A percentile compares a stretch with the other conserved stretches of the same genome.
phyloP scores from a whole-genome alignment of 2,113 vertebrate species.

The Actenoides hombroni region DNA sequence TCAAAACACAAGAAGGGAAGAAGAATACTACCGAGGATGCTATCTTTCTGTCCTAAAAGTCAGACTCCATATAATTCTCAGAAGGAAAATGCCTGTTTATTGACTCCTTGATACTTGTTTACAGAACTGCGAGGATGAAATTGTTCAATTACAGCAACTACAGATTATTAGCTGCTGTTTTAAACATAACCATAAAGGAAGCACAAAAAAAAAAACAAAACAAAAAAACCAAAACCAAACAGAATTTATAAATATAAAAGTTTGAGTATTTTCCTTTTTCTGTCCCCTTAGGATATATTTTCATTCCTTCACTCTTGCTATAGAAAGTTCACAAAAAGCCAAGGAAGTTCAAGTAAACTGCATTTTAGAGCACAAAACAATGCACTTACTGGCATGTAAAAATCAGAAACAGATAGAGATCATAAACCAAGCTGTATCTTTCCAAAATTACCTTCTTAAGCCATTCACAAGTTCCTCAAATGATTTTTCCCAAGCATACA shows the following conservation, averaged over 20 bases:
- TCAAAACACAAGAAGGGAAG: not conserved
- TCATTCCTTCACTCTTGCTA: not conserved
- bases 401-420: not conserved
- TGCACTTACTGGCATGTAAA: not conserved
- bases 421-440: not conserved
- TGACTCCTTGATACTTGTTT: not conserved
- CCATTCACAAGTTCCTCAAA: conserved; percentile 84
- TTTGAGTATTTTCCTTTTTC: not conserved
- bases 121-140: not conserved
- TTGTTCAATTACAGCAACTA: not conserved
- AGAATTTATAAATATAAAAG: not conserved
- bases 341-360: not conserved
- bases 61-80: not conserved
- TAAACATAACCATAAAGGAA: not conserved
- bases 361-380: not conserved
- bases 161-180: not conserved
- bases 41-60: not conserved
- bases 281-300: not conserved
- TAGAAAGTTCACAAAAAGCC: not conserved
- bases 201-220: not conserved
- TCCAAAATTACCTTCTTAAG: conserved; percentile 84
- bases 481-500: conserved; percentile 97
- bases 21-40: not conserved
- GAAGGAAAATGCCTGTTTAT: not conserved
- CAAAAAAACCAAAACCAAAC: too few relatives aligned